A percentile compares a stretch with the other conserved stretches of the same genome.
Evolutionary conservation across 2,888 invertebrate genomes (phyloP).

Genomic region (Sphinx pinastri): DNA sequence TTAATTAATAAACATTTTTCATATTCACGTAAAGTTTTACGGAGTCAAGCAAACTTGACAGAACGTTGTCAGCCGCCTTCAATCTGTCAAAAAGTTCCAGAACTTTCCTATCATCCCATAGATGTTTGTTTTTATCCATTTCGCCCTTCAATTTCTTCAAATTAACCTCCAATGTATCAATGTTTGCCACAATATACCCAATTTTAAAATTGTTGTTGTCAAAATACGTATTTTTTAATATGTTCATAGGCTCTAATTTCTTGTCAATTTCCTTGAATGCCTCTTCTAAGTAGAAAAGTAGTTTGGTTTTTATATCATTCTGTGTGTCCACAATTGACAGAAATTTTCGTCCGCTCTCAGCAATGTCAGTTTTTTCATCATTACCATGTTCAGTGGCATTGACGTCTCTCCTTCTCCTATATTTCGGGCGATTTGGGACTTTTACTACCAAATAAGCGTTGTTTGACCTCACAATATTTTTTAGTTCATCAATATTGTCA

Average conservation of each 20-base stretch:
- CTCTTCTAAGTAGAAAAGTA: conserved; percentile 47
- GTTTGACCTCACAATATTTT: not conserved
- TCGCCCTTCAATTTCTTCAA: conserved; percentile 46
- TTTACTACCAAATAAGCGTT: not conserved
- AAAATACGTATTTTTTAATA: conserved; percentile 41
- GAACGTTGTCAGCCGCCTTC: conserved; percentile 42
- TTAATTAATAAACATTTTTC: not conserved
- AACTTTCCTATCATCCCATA: conserved; percentile 48
- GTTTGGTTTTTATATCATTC: conserved; percentile 45
- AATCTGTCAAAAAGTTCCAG: conserved; percentile 53
- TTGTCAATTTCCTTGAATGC: conserved; percentile 47
- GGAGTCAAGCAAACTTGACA: conserved; percentile 42
- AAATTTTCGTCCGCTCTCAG: conserved; percentile 16
- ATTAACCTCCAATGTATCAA: conserved; percentile 54
- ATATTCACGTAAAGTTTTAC: conserved; percentile 33
- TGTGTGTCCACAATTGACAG: conserved; percentile 21
- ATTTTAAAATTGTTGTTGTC: conserved; percentile 47
- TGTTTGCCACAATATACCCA: conserved; percentile 57
- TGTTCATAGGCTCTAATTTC: conserved; percentile 43
- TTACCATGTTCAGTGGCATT: not conserved
- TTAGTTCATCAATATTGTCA: conserved; percentile 10
- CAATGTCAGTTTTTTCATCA: not conserved
- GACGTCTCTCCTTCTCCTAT: not conserved
- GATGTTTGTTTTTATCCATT: conserved; percentile 40
- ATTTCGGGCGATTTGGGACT: conserved; percentile 3